Conservation (phyloP, 2,888 invertebrate genomes). For the Ennomos fuscantarius region DNA sequence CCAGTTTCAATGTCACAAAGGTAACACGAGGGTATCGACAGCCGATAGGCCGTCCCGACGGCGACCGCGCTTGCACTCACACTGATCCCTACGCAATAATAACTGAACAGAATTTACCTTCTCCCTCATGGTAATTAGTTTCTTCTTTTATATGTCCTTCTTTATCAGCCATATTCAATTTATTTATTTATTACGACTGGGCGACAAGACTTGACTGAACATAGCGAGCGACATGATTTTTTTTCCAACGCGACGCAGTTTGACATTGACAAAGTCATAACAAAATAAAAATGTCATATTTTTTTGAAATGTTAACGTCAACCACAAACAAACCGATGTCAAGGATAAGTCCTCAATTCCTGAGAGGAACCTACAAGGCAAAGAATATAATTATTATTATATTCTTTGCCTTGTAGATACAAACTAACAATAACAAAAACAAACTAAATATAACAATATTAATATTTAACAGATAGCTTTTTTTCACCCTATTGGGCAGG, state of each 20-base stretch:
- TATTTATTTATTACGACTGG: slow-evolving; percentile 68
- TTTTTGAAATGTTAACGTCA: slow-evolving; percentile 41
- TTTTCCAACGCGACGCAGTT: slow-evolving; percentile 82
- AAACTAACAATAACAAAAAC: too few relatives aligned
- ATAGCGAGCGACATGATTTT: slow-evolving; percentile 75
- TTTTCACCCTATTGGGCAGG: too few relatives aligned
- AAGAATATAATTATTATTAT: too few relatives aligned
- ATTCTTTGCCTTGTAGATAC: too few relatives aligned
- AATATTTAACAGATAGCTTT: too few relatives aligned
- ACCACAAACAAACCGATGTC: too few relatives aligned
- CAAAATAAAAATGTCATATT: slow-evolving; percentile 68
- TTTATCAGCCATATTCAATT: slow-evolving; percentile 83
- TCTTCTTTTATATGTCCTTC: slow-evolving; percentile 81
- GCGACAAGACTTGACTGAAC: slow-evolving; percentile 80
- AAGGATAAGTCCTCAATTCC: too few relatives aligned
- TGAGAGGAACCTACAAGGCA: too few relatives aligned
- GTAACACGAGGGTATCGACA: slow-evolving; percentile 76
- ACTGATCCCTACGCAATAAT: slow-evolving; percentile 73
- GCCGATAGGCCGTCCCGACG: slow-evolving; percentile 61
- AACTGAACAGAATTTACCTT: slow-evolving; percentile 82
- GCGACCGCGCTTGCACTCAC: slow-evolving; percentile 67
- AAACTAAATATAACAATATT: too few relatives aligned
- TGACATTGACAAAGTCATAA: slow-evolving; percentile 56
- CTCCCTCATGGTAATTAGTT: slow-evolving; percentile 79
- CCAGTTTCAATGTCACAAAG: slow-evolving; percentile 83